Evolutionary conservation across 2,888 invertebrate genomes (phyloP).

Genomic region (Catocala sponsa): DNA sequence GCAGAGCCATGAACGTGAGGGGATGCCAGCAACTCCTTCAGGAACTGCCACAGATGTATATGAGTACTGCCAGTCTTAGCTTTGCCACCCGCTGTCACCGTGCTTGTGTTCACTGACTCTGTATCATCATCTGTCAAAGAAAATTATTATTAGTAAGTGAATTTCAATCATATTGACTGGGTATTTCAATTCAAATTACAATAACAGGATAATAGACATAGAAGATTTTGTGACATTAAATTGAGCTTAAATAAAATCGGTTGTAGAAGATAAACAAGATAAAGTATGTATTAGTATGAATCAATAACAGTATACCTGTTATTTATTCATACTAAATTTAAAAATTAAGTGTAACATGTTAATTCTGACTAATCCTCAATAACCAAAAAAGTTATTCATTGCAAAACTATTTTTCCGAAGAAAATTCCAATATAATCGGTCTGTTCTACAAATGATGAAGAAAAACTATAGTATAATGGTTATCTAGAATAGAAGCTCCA

Average conservation of each 20-base stretch:
- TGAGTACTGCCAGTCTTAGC: constrained; percentile 92
- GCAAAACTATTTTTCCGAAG: background rate
- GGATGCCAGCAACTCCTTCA: constrained; percentile 97
- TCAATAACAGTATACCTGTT: too few species aligned
- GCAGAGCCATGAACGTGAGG: constrained; percentile 97
- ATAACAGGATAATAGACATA: background rate
- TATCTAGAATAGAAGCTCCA: constrained; percentile 28
- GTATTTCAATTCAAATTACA: background rate
- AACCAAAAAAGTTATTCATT: background rate
- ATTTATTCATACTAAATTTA: too few species aligned
- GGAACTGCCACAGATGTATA: constrained; percentile 99
- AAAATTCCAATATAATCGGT: constrained; percentile 16
- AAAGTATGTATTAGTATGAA: too few species aligned
- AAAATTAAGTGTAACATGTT: too few species aligned
- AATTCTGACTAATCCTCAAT: background rate
- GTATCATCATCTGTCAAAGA: constrained; percentile 88
- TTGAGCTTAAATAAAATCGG: too few species aligned
- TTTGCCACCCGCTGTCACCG: constrained; percentile 68
- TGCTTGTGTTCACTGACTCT: constrained; percentile 76
- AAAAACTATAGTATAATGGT: constrained; percentile 21
- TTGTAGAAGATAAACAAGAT: too few species aligned
- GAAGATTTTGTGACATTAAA: background rate
- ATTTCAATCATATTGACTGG: background rate
- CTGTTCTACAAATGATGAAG: constrained; percentile 10
- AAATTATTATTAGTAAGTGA: constrained; percentile 11